Conservation (phyloP, 2,888 invertebrate species). For the Muschampia staudingeri region DNA sequence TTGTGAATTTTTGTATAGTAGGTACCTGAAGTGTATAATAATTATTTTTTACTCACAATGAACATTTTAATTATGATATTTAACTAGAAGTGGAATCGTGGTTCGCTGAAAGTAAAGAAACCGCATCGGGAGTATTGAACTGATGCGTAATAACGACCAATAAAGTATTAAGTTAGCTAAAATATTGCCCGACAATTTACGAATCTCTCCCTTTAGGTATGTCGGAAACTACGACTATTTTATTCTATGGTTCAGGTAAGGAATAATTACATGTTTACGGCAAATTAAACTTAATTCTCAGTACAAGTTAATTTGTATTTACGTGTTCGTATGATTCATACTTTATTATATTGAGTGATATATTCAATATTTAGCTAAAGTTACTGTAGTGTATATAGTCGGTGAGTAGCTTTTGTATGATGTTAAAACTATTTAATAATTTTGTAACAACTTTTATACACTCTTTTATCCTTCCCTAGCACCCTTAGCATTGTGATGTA, state of each 20-base stretch:
- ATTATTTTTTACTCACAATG: too few species aligned
- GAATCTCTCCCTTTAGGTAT: too few species aligned
- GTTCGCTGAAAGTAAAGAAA: too few species aligned
- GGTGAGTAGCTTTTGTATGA: slow-evolving; percentile 90
- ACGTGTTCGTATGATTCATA: slow-evolving; percentile 50
- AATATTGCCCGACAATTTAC: too few species aligned
- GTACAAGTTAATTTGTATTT: slow-evolving; percentile 15
- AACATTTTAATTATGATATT: too few species aligned
- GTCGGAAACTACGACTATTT: too few species aligned
- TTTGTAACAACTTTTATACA: slow-evolving; percentile 91
- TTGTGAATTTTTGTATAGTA: too few species aligned
- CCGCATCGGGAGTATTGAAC: too few species aligned
- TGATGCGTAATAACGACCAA: too few species aligned
- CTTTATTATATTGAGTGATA: slow-evolving; percentile 85
- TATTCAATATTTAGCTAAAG: slow-evolving; percentile 83
- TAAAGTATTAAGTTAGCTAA: too few species aligned
- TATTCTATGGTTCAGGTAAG: neutral
- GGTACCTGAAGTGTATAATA: too few species aligned
- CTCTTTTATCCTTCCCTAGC: slow-evolving; percentile 91
- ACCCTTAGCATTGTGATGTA: slow-evolving; percentile 79
- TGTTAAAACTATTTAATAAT: slow-evolving; percentile 89
- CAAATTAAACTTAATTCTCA: neutral
- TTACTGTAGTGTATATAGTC: slow-evolving; percentile 79
- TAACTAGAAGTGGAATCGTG: too few species aligned
- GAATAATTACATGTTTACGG: slow-evolving; percentile 32